These are phyloP conservation scores for Benitochromis conjunctus DNA, from an alignment of 2,113 vertebrate genomes.

Conservation along the genomic window DNA sequence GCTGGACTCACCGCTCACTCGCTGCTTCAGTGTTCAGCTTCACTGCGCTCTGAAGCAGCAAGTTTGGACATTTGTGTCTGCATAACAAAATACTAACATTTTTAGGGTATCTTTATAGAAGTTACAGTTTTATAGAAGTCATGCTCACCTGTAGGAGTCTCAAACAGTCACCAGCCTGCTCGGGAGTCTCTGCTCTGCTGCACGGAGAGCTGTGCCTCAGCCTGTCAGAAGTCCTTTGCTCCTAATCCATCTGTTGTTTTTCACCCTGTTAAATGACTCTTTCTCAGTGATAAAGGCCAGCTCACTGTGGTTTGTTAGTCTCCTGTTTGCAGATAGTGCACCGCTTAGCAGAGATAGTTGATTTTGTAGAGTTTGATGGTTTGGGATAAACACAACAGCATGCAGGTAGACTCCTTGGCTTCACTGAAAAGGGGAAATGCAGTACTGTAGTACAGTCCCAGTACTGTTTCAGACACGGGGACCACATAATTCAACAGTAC, in stretches of 20 bases:
- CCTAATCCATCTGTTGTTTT: background rate
- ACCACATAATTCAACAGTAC: background rate
- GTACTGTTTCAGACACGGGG: background rate
- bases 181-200: background rate
- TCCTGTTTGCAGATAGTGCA: background rate
- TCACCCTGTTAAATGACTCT: conserved; percentile 11
- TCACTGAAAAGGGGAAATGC: background rate
- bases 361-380: background rate
- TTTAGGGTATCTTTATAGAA: background rate
- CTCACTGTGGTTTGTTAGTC: background rate
- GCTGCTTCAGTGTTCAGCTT: background rate
- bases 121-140: background rate
- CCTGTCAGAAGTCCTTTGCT: conserved; percentile 22
- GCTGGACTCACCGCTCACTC: background rate
- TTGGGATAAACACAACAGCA: background rate
- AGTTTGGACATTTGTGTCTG: background rate
- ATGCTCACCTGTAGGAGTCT: conserved; percentile 24
- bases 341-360: background rate
- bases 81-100: background rate
- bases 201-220: background rate
- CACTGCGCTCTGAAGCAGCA: background rate
- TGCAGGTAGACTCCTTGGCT: background rate
- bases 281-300: conserved; percentile 11
- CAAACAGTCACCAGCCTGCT: background rate
- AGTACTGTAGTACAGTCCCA: background rate